Base-by-base conservation (phyloP, 2,113 vertebrate species). In the Trogon surrucura region DNA sequence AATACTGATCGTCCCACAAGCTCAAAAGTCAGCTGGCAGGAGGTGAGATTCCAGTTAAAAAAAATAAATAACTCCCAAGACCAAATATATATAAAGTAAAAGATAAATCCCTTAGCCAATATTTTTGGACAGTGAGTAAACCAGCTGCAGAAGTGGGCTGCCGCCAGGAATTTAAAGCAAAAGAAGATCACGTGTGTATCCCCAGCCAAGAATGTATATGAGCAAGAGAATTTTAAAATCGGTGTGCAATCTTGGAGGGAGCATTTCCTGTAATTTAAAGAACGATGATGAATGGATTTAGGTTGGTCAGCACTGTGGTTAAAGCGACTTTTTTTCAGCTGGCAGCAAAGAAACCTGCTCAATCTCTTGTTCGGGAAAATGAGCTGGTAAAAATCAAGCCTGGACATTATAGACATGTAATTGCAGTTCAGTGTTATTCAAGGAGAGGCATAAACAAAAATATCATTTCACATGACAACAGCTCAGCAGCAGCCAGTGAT, bases 101-200 rank as follows among this genome's bases (percentile, higher is more conserved):
- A 93, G 88, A 86, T 94, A 94, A 93, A 95, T 82, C 90, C 73
- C 93, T 83, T 66, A 87, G 96, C 95, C 96, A 96, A 25, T 97
- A 71, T 90, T 97, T 97, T 95, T 97, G 97, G 96, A 97, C 96
- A 91, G 93, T 82, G 96, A 97, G 95, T 96, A 97, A 97, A 96
- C 95, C 97, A 97, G 97, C 97, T 98, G 97, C 91, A 93, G 97
- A 74, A 65, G 78, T 89, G 93, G 91, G 84, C 89, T 50, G 66
- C 91, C 4, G 96, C 97, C 97, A 97, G 96, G 95, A 96, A 96
- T 93, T 56, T 88, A 51, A 84, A 95, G 92, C 19, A 86, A 89
- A 83, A 74, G 64, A 92, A 91, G 91, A 85, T 65, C 87, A 91
- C 44, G 85, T 95, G 96, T 58, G 21, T 23, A 13, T 77, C 85